Evolutionary conservation across 2,113 vertebrate genomes (phyloP).

Genomic region (Campylorhamphus procurvoides): DNA sequence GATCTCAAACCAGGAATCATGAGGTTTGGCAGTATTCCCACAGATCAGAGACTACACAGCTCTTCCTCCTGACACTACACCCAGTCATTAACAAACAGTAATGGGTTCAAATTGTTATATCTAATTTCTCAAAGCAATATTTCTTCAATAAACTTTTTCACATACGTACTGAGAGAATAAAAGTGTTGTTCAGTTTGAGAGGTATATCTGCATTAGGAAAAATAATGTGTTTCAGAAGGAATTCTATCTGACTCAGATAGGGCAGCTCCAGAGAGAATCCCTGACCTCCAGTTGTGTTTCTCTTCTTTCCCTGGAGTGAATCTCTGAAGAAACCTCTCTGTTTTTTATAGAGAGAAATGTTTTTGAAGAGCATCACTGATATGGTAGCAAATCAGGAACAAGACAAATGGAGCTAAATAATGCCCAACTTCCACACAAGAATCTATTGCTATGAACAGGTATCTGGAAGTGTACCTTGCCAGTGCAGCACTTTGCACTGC

Average conservation of each 20-base stretch:
- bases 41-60: background rate
- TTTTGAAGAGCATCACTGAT: background rate
- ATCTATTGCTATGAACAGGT: background rate
- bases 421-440: background rate
- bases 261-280: background rate
- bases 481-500: slow-evolving; percentile 53
- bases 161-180: background rate
- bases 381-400: background rate
- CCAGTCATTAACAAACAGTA: background rate
- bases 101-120: background rate
- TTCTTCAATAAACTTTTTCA: background rate
- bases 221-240: background rate
- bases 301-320: background rate
- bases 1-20: background rate
- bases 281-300: background rate
- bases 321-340: background rate
- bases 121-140: background rate
- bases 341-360: background rate
- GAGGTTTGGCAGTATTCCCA: background rate
- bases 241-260: background rate
- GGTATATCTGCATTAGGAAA: background rate
- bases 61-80: background rate
- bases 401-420: background rate
- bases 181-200: background rate
- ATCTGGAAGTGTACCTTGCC: slow-evolving; percentile 26